Evolutionary conservation across 2,888 invertebrate genomes (phyloP), one percentile per base, ranked within the genome.

Genomic region (Amphipoea lucens): DNA sequence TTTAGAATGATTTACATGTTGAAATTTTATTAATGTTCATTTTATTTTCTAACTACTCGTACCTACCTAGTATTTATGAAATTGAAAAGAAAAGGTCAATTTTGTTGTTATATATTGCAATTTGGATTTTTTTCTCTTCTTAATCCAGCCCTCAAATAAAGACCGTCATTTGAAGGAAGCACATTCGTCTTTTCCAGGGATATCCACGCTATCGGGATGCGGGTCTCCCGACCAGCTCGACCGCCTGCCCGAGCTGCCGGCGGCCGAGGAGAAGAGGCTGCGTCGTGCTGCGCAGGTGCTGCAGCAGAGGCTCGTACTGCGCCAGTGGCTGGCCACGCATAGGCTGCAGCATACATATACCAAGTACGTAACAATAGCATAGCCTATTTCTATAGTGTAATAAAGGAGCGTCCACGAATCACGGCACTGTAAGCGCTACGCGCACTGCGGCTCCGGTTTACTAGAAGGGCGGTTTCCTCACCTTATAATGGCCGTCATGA

Each of bases 281-380:
- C 98, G 98, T 90, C 97, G 98, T 68, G 98, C 99, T 14, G 98
- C 98, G 12, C 97, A 98, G 82, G 97, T 98, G 86, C 96, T 99
- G 90, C 98, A 98, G 95, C 98, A 99, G 94, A 97, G 98, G 84
- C 97, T 99, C 81, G 98, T 99, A 88, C 97, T 99, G 90, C 98
- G 98, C 48, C 98, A 98, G 97, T 99, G 99, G 99, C 97, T 99
- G 83, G 97, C 97, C 88, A 98, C 98, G 88, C 98, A 98, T 94
- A 97, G 97, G 66, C 96, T 98, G 84, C 98, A 98, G 92, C 97
- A 98, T 91, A 97, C 98, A 76, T 98, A 98, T 92, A 97, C 98
- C 92, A 98, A 98, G 98, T 98, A 92, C 78, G 95, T 76, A 12
- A 45, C 2, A 29, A 23, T n/a, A 57, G 3, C 20, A 20, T 12